A percentile compares a stretch with the other conserved stretches of the same genome.
Evolutionary conservation across 2,113 vertebrate genomes (phyloP).

Genomic region (Thomomys bottae): DNA sequence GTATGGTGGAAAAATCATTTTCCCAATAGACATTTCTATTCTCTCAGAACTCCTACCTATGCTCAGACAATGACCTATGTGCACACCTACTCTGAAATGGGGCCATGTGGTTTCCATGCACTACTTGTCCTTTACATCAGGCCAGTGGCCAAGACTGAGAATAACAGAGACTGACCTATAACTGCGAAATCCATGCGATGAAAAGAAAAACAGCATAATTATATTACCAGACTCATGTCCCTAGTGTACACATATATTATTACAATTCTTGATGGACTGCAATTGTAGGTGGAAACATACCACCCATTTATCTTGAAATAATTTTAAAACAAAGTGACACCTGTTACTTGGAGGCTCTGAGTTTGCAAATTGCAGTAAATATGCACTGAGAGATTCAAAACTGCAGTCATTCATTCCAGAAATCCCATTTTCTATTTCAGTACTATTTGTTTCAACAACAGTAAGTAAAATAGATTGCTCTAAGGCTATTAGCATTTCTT

Average conservation of each 20-base stretch:
- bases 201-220: not conserved
- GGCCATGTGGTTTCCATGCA: not conserved
- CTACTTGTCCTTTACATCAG: not conserved
- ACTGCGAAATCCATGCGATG: not conserved
- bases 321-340: not conserved
- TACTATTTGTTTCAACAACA: not conserved
- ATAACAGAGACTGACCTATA: not conserved
- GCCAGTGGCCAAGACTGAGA: not conserved
- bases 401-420: not conserved
- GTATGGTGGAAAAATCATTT: not conserved
- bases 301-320: not conserved
- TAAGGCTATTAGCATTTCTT: not conserved
- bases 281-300: not conserved
- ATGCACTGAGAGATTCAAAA: not conserved
- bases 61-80: not conserved
- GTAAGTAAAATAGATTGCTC: not conserved
- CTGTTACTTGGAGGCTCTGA: not conserved
- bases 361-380: not conserved
- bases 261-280: not conserved
- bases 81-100: not conserved
- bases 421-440: not conserved
- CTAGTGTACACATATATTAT: not conserved
- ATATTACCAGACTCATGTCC: not conserved
- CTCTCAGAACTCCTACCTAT: not conserved
- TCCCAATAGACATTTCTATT: not conserved